Conservation (phyloP, 2,888 invertebrate genomes). For the Noctua comes region DNA sequence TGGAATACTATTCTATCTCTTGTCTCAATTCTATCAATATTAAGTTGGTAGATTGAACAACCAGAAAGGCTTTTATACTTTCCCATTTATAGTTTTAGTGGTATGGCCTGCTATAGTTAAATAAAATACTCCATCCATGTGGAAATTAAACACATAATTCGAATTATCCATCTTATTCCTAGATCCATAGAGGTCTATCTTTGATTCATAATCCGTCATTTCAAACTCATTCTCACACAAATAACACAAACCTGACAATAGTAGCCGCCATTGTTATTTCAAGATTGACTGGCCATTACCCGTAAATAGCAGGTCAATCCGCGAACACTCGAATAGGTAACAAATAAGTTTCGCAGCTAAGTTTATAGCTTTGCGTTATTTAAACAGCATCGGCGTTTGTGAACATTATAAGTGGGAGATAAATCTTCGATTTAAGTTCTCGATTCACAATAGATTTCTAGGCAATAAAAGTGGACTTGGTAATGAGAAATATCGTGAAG, state of each 20-base stretch:
- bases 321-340: conserved; percentile 42
- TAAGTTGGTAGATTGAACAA: background rate
- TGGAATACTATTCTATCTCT: no score
- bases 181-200: background rate
- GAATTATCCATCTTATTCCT: background rate
- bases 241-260: conserved; percentile 31
- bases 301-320: conserved; percentile 53
- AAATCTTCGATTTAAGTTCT: conserved; percentile 63
- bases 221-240: conserved; percentile 7
- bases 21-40: background rate
- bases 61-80: background rate
- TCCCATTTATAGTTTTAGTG: background rate
- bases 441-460: conserved; percentile 62
- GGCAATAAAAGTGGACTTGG: conserved; percentile 42
- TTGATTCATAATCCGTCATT: background rate
- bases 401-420: conserved; percentile 57
- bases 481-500: conserved; percentile 45
- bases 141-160: background rate
- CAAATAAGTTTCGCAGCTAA: conserved; percentile 50
- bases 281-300: conserved; percentile 43
- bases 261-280: conserved; percentile 32
- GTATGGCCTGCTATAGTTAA: background rate
- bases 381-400: conserved; percentile 55
- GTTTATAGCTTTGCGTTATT: conserved; percentile 68
- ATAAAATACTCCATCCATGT: background rate